Evolutionary conservation across 2,113 vertebrate species (phyloP).

Genomic region (Cyanoramphus novaezelandiae): DNA sequence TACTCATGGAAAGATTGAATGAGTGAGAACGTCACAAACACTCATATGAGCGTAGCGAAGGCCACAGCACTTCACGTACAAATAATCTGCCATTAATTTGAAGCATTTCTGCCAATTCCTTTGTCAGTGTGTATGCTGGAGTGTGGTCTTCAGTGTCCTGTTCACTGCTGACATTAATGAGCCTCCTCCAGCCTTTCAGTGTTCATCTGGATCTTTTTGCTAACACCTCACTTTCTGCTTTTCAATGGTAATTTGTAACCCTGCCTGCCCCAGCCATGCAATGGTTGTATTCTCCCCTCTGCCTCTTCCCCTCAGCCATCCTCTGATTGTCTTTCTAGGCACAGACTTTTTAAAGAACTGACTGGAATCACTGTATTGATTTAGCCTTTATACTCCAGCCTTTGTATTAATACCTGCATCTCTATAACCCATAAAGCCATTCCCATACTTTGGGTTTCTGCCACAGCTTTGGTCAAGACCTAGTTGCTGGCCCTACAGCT

Average conservation of each 20-base stretch:
- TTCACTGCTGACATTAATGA: background rate
- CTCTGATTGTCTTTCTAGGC: background rate
- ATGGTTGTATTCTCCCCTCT: background rate
- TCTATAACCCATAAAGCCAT: background rate
- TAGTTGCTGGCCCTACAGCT: background rate
- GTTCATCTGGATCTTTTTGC: background rate
- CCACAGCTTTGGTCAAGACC: background rate
- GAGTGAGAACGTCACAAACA: background rate
- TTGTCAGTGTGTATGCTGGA: background rate
- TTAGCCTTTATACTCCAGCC: background rate
- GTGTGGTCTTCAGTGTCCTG: background rate
- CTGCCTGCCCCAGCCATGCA: background rate
- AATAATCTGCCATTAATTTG: background rate
- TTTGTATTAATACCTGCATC: background rate
- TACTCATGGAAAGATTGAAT: background rate
- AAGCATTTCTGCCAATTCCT: background rate
- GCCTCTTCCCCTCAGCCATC: background rate
- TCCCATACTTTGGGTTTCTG: background rate
- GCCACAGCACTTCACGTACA: background rate
- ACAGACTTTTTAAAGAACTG: background rate
- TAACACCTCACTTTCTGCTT: background rate
- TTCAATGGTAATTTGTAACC: background rate
- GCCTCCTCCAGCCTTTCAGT: background rate
- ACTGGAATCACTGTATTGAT: background rate
- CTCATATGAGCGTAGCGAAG: fast-evolving